Base-by-base conservation (phyloP, 2,797 vertebrate genomes). In the Siniperca obscura region DNA sequence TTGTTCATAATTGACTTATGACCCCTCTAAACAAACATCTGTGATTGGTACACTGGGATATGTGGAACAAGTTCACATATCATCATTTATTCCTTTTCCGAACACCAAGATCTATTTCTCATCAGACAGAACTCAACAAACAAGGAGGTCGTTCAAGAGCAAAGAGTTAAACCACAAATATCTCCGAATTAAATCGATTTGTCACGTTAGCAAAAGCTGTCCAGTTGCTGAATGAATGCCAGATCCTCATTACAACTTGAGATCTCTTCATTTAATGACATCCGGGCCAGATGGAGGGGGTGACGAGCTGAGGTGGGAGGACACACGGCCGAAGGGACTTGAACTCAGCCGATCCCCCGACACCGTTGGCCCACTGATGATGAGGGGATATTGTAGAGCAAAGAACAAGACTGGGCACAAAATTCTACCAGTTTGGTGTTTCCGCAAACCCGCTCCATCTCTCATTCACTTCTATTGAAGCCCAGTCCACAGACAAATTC, bases 271-370 rank as follows among this genome's bases (percentile, higher is more conserved):
- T 60, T 65, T 42, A 66, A 53, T 13, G 30, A 48, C 27, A 4
- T 56, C 62, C 22, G 9, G 38, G 50, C 16, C 74, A 74, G 64
- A 83, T 48, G 75, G 56, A 27, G 60, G 60, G 34, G 22, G 64
- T 25, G 6, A 36, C 22, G 22, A 61, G 56, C 27, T 22, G 19
- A n/a, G 55, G 53, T 13, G 52, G 40, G 27, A 36, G 53, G 19
- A n/a, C 0, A 67, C 19, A 22, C 4, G 14, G 5, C 30, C 7
- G 3, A 46, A 44, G 19, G 48, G 16, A 12, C 25, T 30, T 30
- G n/a, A 36, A 36, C 5, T 36, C 36, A 36, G 7, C 5, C 40
- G 0, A 12, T 42, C 40, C 40, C 40, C 11, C 40, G 12, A 22
- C 50, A 22, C 48, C 8, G 48, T 50, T 17, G 61, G 40, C 14